These are phyloP conservation scores for Benthosema pterotum DNA, from an alignment of 2,797 vertebrate genomes.

Conservation along the genomic window DNA sequence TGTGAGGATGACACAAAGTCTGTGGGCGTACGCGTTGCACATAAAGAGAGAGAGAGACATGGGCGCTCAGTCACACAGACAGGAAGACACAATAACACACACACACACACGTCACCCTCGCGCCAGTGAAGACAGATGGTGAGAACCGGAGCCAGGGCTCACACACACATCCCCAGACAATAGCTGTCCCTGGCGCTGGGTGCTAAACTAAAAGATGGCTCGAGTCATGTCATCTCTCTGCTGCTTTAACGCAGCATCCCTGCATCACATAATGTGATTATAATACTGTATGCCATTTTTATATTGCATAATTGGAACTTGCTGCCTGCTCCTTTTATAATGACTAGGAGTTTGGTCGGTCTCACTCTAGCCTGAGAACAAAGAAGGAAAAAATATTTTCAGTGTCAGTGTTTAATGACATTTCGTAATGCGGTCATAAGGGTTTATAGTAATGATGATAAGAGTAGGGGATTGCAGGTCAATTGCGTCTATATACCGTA, in stretches of 20 bases:
- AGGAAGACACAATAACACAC: slow-evolving; percentile 54
- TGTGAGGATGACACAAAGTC: slow-evolving; percentile 27
- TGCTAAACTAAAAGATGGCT: slow-evolving; percentile 45
- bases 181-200: slow-evolving; percentile 61
- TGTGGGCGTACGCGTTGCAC: slow-evolving; percentile 31
- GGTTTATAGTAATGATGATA: slow-evolving; percentile 19
- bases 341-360: background rate
- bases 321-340: slow-evolving; percentile 21
- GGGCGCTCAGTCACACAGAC: slow-evolving; percentile 7
- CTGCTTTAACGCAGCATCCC: slow-evolving; percentile 26
- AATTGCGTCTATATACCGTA: background rate
- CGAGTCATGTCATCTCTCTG: background rate
- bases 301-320: slow-evolving; percentile 33
- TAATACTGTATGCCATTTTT: no score
- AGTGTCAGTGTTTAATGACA: no score
- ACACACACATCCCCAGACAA: slow-evolving; percentile 75
- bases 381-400: no score
- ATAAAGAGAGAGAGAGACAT: slow-evolving; percentile 13
- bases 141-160: slow-evolving; percentile 74
- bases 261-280: slow-evolving; percentile 50
- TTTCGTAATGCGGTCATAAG: no score
- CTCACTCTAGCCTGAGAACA: no score
- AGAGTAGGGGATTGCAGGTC: slow-evolving; percentile 16
- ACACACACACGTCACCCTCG: slow-evolving; percentile 61
- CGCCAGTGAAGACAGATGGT: slow-evolving; percentile 83